phyloP scores from a whole-genome alignment of 2,797 vertebrate genomes.

The Danio albolineatus region DNA sequence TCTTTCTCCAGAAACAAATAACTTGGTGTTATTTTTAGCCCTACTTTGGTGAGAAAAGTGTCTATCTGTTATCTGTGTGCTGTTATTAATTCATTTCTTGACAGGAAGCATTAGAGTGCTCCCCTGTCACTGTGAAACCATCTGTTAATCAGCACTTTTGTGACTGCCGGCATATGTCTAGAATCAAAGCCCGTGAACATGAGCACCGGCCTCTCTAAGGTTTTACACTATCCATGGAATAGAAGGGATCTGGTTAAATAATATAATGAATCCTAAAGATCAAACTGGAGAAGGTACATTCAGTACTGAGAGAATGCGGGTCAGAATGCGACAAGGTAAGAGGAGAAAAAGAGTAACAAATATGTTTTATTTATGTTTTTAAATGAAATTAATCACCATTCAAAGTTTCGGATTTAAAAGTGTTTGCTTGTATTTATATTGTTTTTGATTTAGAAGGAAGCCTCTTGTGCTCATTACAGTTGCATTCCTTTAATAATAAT shows the following conservation, averaged over 20 bases:
- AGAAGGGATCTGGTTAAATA: slow-evolving; percentile 27
- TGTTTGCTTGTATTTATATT: too few species aligned
- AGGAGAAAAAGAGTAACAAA: too few species aligned
- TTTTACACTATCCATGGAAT: slow-evolving; percentile 70
- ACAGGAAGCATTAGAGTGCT: slow-evolving; percentile 57
- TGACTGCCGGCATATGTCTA: slow-evolving; percentile 63
- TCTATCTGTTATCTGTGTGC: slow-evolving; percentile 48
- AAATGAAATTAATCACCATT: background rate
- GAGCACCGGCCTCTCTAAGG: slow-evolving; percentile 57
- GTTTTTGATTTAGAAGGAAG: background rate
- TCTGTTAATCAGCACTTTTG: slow-evolving; percentile 67
- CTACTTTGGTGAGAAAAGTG: slow-evolving; percentile 46
- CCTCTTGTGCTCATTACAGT: background rate
- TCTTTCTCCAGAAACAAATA: slow-evolving; percentile 37
- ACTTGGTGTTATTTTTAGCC: slow-evolving; percentile 47
- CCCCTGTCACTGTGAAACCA: slow-evolving; percentile 55
- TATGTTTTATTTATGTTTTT: background rate
- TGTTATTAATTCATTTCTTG: slow-evolving; percentile 65
- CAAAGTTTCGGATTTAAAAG: background rate
- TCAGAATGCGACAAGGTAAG: background rate
- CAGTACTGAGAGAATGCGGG: background rate
- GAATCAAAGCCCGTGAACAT: slow-evolving; percentile 63
- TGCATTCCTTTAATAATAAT: background rate
- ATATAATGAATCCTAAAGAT: background rate
- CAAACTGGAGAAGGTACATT: background rate